Base-by-base conservation (phyloP, 1,140 invertebrate species). In the Cydia splendana region DNA sequence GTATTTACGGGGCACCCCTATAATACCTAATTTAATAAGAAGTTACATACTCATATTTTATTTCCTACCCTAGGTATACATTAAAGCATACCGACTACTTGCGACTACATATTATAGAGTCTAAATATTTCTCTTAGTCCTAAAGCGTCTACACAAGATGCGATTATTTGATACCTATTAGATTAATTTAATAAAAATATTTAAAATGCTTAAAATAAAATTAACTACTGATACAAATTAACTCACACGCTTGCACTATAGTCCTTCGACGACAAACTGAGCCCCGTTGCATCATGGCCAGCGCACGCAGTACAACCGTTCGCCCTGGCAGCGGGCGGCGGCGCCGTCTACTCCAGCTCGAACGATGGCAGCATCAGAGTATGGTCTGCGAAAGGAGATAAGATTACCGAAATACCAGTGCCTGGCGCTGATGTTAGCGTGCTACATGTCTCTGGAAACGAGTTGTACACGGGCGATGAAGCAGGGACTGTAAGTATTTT, bases 391-490 rank as follows among this genome's bases (percentile, higher is more conserved):
- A 75, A 82, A 9, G 91, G 91, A 30, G 82, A 87, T 38, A 90
- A 91, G 80, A 75, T 90, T 10, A 73, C 77, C 15, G 88, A 91
- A 30, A 53, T 92, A 9, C 79, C 82, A 6, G 34, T 80, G 5
- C 77, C 84, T 4, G 90, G 84, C 0, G 80, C 71, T 6, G 91
- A 92, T 74, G 77, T 91, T 62, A 87, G 82, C 7, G 76, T 82
- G 30, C 76, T 93, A 53, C 80, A 76, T 18, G 79, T 88, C 2
- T 84, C 79, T 75, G 89, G 79, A 34, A 86, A 87, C 79, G 78
- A 86, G 73, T 73, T 93, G 48, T 90, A 88, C 76, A 82, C 86
- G 42, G 91, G 91, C 15, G 91, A 93, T 77, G 91, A 92, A 85
- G 79, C 18, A 75, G 91, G 91, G 6, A 91, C 88, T 81, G 91